A percentile compares a stretch with the other conserved stretches of the same genome.
Conservation (phyloP, 2,888 invertebrate species). For the Drosophila sordidula region DNA sequence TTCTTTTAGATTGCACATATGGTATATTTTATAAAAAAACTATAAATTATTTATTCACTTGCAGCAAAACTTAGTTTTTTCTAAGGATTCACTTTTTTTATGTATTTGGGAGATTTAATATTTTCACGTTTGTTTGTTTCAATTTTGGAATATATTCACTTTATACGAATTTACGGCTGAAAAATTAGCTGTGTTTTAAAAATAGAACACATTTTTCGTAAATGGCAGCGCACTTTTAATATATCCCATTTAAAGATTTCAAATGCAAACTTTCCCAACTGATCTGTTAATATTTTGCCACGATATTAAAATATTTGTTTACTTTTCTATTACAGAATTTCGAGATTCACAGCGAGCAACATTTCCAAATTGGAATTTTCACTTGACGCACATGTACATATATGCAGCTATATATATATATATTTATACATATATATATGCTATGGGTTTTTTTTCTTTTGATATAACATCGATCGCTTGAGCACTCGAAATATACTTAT, state of each 20-base stretch:
- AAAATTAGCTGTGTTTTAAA: constrained; percentile 83
- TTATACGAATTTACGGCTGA: constrained; percentile 61
- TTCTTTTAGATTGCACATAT: constrained; percentile 27
- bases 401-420: constrained; percentile 13
- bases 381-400: constrained; percentile 54
- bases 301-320: constrained; percentile 60
- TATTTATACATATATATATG: constrained; percentile 10
- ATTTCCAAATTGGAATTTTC: constrained; percentile 58
- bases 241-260: constrained; percentile 40
- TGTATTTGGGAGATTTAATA: not conserved
- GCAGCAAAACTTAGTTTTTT: not conserved
- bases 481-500: constrained; percentile 77
- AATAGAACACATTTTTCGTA: constrained; percentile 80
- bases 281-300: constrained; percentile 22
- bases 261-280: constrained; percentile 58
- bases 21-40: not conserved
- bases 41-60: constrained; percentile 5
- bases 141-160: constrained; percentile 74
- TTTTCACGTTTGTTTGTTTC: constrained; percentile 27
- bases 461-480: constrained; percentile 71
- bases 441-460: constrained; percentile 56
- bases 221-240: constrained; percentile 73
- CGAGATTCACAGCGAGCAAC: constrained; percentile 27
- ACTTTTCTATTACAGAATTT: constrained; percentile 59
- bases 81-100: constrained; percentile 5